These are phyloP conservation scores for Erythrolamprus reginae DNA, from an alignment of 2,113 vertebrate species.

Conservation along the genomic window DNA sequence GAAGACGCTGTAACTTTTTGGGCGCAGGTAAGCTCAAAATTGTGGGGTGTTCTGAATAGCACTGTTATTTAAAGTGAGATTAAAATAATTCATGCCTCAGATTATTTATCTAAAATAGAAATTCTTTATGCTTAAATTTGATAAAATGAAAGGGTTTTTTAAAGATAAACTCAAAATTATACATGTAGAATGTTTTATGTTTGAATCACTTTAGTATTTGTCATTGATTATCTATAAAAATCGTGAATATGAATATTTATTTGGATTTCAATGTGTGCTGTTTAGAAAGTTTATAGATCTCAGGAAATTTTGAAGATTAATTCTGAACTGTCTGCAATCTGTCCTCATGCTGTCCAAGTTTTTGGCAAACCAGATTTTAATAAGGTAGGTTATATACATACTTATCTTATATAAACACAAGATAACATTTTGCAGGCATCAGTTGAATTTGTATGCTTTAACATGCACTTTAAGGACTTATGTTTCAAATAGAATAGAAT, in stretches of 20 bases:
- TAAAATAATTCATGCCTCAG: neutral
- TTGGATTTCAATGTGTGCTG: slow-evolving; percentile 1
- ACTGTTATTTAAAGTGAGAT: neutral
- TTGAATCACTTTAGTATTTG: neutral
- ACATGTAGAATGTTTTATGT: neutral
- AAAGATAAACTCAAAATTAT: neutral
- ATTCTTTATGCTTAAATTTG: neutral
- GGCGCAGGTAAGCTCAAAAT: slow-evolving; percentile 72
- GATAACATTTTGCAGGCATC: neutral
- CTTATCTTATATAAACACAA: neutral
- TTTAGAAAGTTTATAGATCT: slow-evolving; percentile 52
- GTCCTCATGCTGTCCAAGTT: slow-evolving; percentile 56
- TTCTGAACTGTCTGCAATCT: slow-evolving; percentile 57
- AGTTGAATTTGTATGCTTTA: neutral
- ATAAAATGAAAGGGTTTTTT: neutral
- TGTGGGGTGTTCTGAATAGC: neutral
- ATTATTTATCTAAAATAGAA: neutral
- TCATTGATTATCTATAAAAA: neutral
- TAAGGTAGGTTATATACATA: slow-evolving; percentile 54
- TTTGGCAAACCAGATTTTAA: slow-evolving; percentile 63
- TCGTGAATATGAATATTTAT: slow-evolving; percentile 17
- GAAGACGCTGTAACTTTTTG: slow-evolving; percentile 80
- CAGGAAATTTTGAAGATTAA: slow-evolving; percentile 60
- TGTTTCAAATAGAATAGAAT: no score
- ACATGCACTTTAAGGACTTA: neutral